Percentiles rank a stretch among this genome's conserved stretches.
Evolutionary conservation across 2,113 vertebrate species (phyloP).

Genomic region (Deroptyus accipitrinus): DNA sequence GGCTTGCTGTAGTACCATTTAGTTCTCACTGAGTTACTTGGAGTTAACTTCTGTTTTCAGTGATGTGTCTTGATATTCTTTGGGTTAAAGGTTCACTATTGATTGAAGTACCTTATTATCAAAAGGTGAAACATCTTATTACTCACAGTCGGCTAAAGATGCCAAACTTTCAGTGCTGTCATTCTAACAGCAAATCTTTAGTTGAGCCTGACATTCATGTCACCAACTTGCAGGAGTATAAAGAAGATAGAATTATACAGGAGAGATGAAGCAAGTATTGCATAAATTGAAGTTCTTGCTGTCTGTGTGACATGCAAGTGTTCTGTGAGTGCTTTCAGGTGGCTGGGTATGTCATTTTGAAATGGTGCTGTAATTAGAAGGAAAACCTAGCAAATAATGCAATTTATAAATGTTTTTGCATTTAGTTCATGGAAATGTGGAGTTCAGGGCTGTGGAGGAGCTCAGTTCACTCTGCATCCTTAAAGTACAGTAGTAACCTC

Average conservation of each 20-base stretch:
- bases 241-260: not conserved
- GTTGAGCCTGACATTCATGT: not conserved
- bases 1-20: not conserved
- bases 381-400: not conserved
- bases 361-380: not conserved
- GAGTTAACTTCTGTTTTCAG: not conserved
- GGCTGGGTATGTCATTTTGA: not conserved
- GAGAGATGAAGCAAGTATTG: not conserved
- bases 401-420: not conserved
- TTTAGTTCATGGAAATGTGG: not conserved
- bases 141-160: not conserved
- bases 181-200: not conserved
- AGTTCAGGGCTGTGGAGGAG: not conserved
- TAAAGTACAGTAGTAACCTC: not conserved
- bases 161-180: slow-evolving; percentile 6
- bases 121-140: not conserved
- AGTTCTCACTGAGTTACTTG: not conserved
- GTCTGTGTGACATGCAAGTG: not conserved
- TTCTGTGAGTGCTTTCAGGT: not conserved
- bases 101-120: slow-evolving; percentile 25
- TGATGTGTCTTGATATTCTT: not conserved
- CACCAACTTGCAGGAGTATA: not conserved
- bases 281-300: not conserved
- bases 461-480: not conserved
- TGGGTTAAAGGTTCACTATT: not conserved